Base-by-base conservation (phyloP, 2,888 invertebrate genomes). In the Cancer borealis region DNA sequence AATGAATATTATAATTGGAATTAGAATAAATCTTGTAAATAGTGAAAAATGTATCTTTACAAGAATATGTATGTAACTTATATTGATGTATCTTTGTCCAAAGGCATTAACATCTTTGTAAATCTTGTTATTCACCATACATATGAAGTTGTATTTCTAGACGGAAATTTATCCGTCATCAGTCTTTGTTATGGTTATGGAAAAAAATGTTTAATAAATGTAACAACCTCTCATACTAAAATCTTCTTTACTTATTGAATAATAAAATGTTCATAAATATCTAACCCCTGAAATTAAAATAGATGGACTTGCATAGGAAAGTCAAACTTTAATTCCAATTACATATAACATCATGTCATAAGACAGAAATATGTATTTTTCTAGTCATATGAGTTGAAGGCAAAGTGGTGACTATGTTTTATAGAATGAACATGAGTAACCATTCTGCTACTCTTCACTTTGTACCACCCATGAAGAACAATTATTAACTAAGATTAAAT, bases 241-340 rank as follows among this genome's bases (percentile, higher is more conserved):
- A 84, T 84, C 30, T 14, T n/a, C 21, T 84, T 39, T 39, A 84
- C 5, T 84, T 84, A 21, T 39, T 3, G 26, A 84, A 84, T 84
- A 84, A 84, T 73, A 73, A 30, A 84, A 84, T 39, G 30, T 39
- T 39, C 84, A 84, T 84, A 84, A 14, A 30, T 39, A 26, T 12
- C n/a, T n/a, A 84, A 84, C 84, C 84, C 84, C 84, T 84, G 73
- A 84, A 84, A 84, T 30, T 12, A 84, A 21, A 84, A 26, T 73
- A n/a, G 14, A 84, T 39, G 39, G 39, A 84, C 39, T 84, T 84
- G 84, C 84, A 84, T 84, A 84, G 84, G 84, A 84, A 84, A 30
- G 14, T 84, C 73, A 79, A 79, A 79, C 26, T 26, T 79, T 79
- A 79, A 10, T 79, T 79, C 10, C 26, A 26, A n/a, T 26, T 79